Evolutionary conservation across 2,888 invertebrate genomes (phyloP).

Genomic region (Netelia melanura): DNA sequence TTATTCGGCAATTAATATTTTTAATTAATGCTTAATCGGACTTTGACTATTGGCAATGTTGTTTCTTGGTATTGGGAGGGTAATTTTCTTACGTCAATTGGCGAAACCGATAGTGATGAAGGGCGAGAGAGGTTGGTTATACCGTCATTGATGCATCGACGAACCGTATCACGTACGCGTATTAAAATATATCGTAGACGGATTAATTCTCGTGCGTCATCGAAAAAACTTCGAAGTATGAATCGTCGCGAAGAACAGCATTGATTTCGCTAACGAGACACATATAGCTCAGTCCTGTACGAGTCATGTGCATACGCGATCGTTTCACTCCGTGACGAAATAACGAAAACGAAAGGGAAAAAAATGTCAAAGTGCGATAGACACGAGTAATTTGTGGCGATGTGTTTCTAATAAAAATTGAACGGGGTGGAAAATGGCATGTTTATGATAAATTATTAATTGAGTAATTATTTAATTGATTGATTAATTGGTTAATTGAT

Average conservation of each 20-base stretch:
- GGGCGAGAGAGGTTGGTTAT: neutral
- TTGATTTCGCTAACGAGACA: neutral
- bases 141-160: neutral
- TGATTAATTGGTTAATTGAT: too few relatives aligned
- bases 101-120: too few relatives aligned
- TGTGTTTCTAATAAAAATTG: too few relatives aligned
- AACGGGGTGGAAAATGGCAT: too few relatives aligned
- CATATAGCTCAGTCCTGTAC: neutral
- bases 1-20: neutral
- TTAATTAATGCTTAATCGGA: too few relatives aligned
- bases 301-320: neutral
- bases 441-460: too few relatives aligned
- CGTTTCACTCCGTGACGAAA: neutral
- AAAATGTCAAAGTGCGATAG: neutral
- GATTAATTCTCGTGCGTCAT: constrained; percentile 36
- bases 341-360: neutral
- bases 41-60: too few relatives aligned
- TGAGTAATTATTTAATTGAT: too few relatives aligned
- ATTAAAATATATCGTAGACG: neutral
- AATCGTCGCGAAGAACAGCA: constrained; percentile 23
- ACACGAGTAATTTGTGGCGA: too few relatives aligned
- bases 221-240: constrained; percentile 25
- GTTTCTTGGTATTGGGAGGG: too few relatives aligned
- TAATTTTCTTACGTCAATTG: too few relatives aligned
- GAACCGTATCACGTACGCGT: neutral